Percentiles rank a stretch among this genome's conserved stretches.
These are phyloP conservation scores for Brachypteracias leptosomus DNA, from an alignment of 2,113 vertebrate genomes.

Conservation along the genomic window DNA sequence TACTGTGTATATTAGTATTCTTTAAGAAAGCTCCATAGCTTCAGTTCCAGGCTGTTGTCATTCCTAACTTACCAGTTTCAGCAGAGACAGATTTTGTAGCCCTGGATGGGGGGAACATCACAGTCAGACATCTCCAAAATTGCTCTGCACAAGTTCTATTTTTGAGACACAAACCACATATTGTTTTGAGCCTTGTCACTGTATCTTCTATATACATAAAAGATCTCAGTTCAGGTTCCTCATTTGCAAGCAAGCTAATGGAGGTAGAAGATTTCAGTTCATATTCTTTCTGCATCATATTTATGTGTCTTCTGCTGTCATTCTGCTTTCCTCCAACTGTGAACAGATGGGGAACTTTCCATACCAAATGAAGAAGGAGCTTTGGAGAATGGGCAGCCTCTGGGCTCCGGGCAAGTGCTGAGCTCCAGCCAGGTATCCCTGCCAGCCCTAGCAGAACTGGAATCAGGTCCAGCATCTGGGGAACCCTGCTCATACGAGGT, in stretches of 20 bases:
- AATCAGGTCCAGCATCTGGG: conserved; percentile 74
- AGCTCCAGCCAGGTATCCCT: conserved; percentile 76
- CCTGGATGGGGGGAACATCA: background rate
- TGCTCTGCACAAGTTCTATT: background rate
- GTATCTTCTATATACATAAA: background rate
- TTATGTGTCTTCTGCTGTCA: background rate
- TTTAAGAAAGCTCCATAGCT: background rate
- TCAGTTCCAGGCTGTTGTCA: background rate
- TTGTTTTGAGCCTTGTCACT: background rate
- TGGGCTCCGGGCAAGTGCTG: conserved; percentile 76
- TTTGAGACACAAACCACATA: background rate
- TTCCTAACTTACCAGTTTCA: background rate
- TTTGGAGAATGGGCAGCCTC: conserved; percentile 85
- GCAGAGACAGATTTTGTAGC: background rate
- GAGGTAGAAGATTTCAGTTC: background rate
- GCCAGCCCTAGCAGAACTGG: conserved; percentile 79
- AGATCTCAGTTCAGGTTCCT: background rate
- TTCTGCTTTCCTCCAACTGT: background rate
- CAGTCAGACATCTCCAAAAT: background rate
- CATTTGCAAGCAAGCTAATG: background rate
- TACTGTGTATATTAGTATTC: background rate
- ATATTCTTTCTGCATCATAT: background rate
- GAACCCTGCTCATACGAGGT: conserved; percentile 79
- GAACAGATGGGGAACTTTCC: conserved; percentile 81
- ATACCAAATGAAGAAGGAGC: conserved; percentile 84